A percentile compares a stretch with the other conserved stretches of the same genome.
Conservation (phyloP, 2,113 vertebrate genomes). For the Podilymbus podiceps region DNA sequence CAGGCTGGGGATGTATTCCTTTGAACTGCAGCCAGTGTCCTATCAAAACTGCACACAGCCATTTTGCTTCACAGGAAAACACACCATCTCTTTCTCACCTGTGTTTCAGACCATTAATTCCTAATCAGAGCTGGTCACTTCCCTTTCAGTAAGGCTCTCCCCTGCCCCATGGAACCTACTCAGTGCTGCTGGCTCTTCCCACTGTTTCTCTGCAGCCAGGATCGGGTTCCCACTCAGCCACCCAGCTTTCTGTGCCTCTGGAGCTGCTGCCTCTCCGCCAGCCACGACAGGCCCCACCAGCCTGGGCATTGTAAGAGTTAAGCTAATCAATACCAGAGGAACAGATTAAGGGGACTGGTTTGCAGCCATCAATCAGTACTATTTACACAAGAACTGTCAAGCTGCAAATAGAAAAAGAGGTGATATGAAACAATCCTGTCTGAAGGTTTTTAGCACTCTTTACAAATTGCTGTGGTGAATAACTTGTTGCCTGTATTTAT, state of each 20-base stretch:
- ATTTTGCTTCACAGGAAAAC: neutral
- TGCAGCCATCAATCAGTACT: conserved; percentile 64
- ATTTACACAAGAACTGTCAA: conserved; percentile 60
- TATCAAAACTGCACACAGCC: rapidly evolving
- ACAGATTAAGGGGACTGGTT: conserved; percentile 16
- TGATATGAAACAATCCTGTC: conserved; percentile 73
- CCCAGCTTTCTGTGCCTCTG: rapidly evolving
- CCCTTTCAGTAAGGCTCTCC: neutral
- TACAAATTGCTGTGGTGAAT: conserved; percentile 77
- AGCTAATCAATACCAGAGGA: conserved; percentile 34
- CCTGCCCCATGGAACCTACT: rapidly evolving
- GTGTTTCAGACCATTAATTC: neutral
- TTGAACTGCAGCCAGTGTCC: neutral
- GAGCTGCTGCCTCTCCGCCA: neutral
- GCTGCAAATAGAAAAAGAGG: conserved; percentile 65
- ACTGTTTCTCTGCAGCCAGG: neutral
- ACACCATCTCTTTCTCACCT: neutral
- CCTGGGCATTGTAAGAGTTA: neutral
- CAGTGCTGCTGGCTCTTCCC: neutral
- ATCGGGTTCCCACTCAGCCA: rapidly evolving
- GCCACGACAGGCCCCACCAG: neutral
- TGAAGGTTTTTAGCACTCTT: conserved; percentile 74
- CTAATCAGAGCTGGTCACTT: neutral
- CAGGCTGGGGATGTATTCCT: neutral
- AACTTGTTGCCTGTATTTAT: conserved; percentile 82